Evolutionary conservation across 1,140 invertebrate species (phyloP), one percentile per base, ranked within the genome.

Genomic region (Drosophila triauraria): DNA sequence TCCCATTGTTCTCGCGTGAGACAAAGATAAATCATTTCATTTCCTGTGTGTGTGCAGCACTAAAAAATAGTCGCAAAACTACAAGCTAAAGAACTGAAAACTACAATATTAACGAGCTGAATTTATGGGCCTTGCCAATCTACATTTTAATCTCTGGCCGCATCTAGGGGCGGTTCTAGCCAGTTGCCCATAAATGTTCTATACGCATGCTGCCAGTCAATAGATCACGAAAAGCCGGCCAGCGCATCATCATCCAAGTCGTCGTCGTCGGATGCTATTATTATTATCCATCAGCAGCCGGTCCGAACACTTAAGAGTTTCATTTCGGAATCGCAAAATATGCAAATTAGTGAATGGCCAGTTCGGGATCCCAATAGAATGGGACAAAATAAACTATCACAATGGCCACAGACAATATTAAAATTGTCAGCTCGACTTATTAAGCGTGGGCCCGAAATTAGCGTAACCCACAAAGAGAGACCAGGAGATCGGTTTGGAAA

Each of bases 291-390:
- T 76, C 67, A 57, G 75, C 59, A 71, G 80, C 80, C 85, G 85
- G 81, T 91, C 78, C 67, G 60, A 76, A 88, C 85, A 91, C 85
- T 90, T 91, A 91, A 90, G 76, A 90, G 85, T 90, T 87, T 86
- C 85, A 90, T 90, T 90, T 90, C 82, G 75, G 75, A 85, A 91
- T 91, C 84, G 80, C 78, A 74, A 85, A 85, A 81, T 88, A 90
- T 90, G 85, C 86, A 90, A 90, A 90, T 90, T 91, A 91, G 85
- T 90, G 85, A 90, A 90, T 90, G 85, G 85, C 86, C 0, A 67
- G 63, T 40, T 56, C 64, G 46, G 64, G 71, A 44, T 59, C 70
- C 59, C 76, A 74, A 69, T 65, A 78, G 84, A 90, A 85, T 90
- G 67, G 44, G n/a, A 72, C 56, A 79, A 79, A 53, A 64, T 67